Percentiles rank a stretch among this genome's conserved stretches.
phyloP scores from a whole-genome alignment of 2,888 invertebrate species.

The Stenotaenia linearis region DNA sequence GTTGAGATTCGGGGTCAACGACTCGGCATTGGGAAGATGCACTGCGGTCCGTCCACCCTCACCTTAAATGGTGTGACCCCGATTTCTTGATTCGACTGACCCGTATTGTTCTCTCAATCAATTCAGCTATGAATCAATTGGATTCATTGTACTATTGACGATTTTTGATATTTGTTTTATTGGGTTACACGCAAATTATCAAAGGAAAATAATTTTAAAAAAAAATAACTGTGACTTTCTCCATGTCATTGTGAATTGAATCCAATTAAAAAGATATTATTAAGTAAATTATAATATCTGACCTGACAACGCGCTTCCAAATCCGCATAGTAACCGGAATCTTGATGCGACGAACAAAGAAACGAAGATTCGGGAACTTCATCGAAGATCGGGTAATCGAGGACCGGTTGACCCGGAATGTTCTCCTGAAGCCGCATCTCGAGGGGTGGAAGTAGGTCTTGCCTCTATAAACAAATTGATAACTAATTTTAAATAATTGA shows the following conservation, averaged over 20 bases:
- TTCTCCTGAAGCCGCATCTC: background rate
- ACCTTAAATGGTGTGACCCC: background rate
- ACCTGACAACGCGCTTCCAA: constrained; percentile 34
- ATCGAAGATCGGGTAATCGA: constrained; percentile 37
- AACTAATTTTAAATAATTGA: background rate
- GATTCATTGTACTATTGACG: background rate
- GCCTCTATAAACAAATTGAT: background rate
- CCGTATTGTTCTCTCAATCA: background rate
- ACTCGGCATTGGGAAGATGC: background rate
- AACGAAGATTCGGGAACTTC: constrained; percentile 34
- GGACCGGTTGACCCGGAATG: constrained; percentile 37
- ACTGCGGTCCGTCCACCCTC: background rate
- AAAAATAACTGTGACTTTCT: too few species aligned
- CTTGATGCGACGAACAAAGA: constrained; percentile 32
- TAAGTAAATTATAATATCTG: too few species aligned
- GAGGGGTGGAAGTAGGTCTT: background rate
- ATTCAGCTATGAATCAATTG: background rate
- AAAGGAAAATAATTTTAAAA: too few species aligned
- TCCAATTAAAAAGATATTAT: too few species aligned
- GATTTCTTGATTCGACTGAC: background rate
- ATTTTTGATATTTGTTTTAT: background rate
- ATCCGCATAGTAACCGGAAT: constrained; percentile 36
- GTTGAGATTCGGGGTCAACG: background rate
- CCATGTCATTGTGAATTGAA: too few species aligned
- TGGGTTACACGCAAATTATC: too few species aligned